Evolutionary conservation across 1,140 invertebrate species (phyloP), one percentile per base, ranked within the genome.

Genomic region (Drosophila parabipectinata): DNA sequence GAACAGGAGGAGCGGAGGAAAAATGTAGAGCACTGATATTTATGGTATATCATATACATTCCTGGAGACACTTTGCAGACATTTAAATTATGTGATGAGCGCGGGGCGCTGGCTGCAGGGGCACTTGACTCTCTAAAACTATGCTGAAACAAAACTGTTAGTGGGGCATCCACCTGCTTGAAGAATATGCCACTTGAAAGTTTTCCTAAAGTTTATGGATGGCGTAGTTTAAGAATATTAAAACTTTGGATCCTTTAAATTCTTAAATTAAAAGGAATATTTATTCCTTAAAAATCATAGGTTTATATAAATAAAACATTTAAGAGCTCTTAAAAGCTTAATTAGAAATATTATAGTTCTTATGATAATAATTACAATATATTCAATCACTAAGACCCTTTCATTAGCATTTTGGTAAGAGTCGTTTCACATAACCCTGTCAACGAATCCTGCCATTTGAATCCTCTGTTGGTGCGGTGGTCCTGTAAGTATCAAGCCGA

Each of bases 11-110:
- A 6, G 26, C 4, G 45, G 37, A 21, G 37, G 28, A 44, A 34
- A 34, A 28, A 34, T 24, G 61, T 15, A 66, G 30, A 8, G 7
- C 6, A 41, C 7, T 45, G 30, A 51, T 67, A 71, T 67, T 71
- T 72, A 72, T 71, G 68, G 37, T 53, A 72, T 52, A 60, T 60
- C 37, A 60, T 45, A 72, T 24, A 71, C 71, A 72, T 72, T 72
- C 28, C 66, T 26, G 39, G 66, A 60, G 66, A 72, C 68, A 71
- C 52, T 58, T 69, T 67, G 30, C 67, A 18, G 53, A 58, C 45
- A 71, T 71, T 71, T 68, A 68, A 55, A 68, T 68, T 57, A 57
- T 71, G 45, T 34, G 54, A 37, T 48, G 44, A 39, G 44, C 3
- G 18, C 32, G 32, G 12, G 10, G 53, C 6, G 21, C 21, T 41